These are phyloP conservation scores for Dendroctonus ponderosae DNA, from an alignment of 1,140 invertebrate genomes.

Conservation along the genomic window DNA sequence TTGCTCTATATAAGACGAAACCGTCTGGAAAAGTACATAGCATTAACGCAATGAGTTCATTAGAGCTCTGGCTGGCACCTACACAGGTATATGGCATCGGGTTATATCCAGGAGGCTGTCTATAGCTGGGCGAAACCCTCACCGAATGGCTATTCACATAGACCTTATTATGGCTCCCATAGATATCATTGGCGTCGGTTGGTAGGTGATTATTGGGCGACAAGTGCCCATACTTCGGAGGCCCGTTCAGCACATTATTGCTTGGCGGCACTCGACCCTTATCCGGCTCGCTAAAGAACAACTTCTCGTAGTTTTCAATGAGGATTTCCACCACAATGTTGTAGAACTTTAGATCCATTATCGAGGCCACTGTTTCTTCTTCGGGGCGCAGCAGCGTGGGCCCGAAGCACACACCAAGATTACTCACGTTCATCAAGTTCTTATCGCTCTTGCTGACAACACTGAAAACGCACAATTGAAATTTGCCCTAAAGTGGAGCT, in stretches of 20 bases:
- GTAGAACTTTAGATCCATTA: slow-evolving; percentile 98
- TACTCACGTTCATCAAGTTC: slow-evolving; percentile 96
- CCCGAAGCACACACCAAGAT: slow-evolving; percentile 97
- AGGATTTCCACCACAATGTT: slow-evolving; percentile 97
- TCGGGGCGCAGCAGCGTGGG: slow-evolving; percentile 92
- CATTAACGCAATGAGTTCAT: background rate
- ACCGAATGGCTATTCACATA: slow-evolving; percentile 21
- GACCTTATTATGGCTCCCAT: slow-evolving; percentile 25
- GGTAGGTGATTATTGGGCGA: slow-evolving; percentile 38
- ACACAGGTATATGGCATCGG: slow-evolving; percentile 41
- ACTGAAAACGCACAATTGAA: slow-evolving; percentile 53
- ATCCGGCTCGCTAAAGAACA: slow-evolving; percentile 60
- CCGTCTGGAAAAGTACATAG: slow-evolving; percentile 33
- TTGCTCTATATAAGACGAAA: slow-evolving; percentile 40
- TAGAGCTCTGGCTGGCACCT: slow-evolving; percentile 20
- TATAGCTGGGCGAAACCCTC: slow-evolving; percentile 23
- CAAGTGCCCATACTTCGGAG: slow-evolving; percentile 26
- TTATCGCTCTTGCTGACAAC: slow-evolving; percentile 81
- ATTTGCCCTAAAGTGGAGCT: too few relatives aligned
- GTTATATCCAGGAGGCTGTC: slow-evolving; percentile 21
- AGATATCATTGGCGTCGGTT: slow-evolving; percentile 24
- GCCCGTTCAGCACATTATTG: slow-evolving; percentile 22
- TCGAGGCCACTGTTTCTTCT: slow-evolving; percentile 95
- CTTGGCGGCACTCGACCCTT: slow-evolving; percentile 16
- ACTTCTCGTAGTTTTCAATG: slow-evolving; percentile 86